Evolutionary conservation across 1,140 invertebrate genomes (phyloP).

Genomic region (Drosophila rufa): DNA sequence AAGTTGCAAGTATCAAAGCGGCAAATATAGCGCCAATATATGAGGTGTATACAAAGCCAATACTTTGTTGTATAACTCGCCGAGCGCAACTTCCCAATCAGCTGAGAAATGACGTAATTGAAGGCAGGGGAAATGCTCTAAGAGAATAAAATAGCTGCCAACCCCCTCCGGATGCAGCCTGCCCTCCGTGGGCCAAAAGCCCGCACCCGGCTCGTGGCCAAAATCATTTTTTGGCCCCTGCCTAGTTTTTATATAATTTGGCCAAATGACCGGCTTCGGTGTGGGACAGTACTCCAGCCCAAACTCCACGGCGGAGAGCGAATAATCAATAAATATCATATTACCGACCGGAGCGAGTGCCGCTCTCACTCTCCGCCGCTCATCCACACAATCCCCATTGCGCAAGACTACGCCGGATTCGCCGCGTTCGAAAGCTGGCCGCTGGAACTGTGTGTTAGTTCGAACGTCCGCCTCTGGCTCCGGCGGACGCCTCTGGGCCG

Average conservation of each 20-base stretch:
- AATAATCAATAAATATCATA: conserved; percentile 77
- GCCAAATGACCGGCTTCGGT: conserved; percentile 31
- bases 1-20: conserved; percentile 15
- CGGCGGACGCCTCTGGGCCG: conserved; percentile 11
- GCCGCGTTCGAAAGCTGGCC: conserved; percentile 19
- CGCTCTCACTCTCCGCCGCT: background rate
- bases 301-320: conserved; percentile 47
- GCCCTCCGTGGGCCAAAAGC: background rate
- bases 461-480: conserved; percentile 15
- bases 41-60: conserved; percentile 2
- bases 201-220: background rate
- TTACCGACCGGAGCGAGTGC: conserved; percentile 37
- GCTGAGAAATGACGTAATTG: conserved; percentile 82
- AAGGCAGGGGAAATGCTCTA: conserved; percentile 31
- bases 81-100: conserved; percentile 46
- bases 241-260: conserved; percentile 51
- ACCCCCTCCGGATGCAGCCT: background rate
- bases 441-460: conserved; percentile 17
- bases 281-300: conserved; percentile 17
- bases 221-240: conserved; percentile 7
- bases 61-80: conserved; percentile 16
- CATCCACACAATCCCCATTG: conserved; percentile 11
- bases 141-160: conserved; percentile 1
- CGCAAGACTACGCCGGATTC: conserved; percentile 37
- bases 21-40: conserved; percentile 10